A percentile compares a stretch with the other conserved stretches of the same genome.
Evolutionary conservation across 1,140 invertebrate species (phyloP).

Genomic region (Chlorops oryzae): DNA sequence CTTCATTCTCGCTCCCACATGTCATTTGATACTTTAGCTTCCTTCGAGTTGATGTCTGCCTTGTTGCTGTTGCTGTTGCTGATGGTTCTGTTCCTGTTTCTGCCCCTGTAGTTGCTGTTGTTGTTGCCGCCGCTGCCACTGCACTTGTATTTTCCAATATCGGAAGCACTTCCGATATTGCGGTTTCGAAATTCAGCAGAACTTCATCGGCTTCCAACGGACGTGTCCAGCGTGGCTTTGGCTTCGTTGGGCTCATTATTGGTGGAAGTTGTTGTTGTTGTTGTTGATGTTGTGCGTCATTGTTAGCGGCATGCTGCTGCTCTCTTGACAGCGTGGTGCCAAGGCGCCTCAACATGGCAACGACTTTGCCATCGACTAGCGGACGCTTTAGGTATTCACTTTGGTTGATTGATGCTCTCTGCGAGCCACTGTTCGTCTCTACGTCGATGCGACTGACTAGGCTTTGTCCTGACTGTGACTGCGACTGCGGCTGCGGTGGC

Average conservation of each 20-base stretch:
- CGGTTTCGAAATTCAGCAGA: slow-evolving; percentile 40
- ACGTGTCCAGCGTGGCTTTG: slow-evolving; percentile 32
- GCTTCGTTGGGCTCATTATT: slow-evolving; percentile 38
- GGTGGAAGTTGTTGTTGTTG: slow-evolving; percentile 12
- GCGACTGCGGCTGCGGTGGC: neutral
- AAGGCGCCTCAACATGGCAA: slow-evolving; percentile 40
- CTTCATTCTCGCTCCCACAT: no score
- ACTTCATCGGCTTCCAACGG: slow-evolving; percentile 39
- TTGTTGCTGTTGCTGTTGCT: no score
- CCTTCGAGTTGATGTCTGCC: no score
- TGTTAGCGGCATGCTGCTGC: slow-evolving; percentile 3
- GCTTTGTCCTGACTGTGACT: slow-evolving; percentile 3
- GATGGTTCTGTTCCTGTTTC: no score
- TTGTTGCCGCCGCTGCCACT: no score
- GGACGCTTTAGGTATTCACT: slow-evolving; percentile 14
- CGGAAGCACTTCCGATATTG: slow-evolving; percentile 41
- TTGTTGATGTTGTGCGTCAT: neutral
- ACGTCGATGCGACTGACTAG: slow-evolving; percentile 1
- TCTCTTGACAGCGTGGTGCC: slow-evolving; percentile 36
- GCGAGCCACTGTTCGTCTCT: slow-evolving; percentile 1
- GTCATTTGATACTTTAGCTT: no score
- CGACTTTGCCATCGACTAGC: slow-evolving; percentile 42
- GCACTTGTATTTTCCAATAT: no score
- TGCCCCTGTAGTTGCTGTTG: no score
- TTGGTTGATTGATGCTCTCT: neutral